These are phyloP conservation scores for Chrysogorgia sp. DNA, from an alignment of 92 coral and sea anemone species.

Conservation along the genomic window DNA sequence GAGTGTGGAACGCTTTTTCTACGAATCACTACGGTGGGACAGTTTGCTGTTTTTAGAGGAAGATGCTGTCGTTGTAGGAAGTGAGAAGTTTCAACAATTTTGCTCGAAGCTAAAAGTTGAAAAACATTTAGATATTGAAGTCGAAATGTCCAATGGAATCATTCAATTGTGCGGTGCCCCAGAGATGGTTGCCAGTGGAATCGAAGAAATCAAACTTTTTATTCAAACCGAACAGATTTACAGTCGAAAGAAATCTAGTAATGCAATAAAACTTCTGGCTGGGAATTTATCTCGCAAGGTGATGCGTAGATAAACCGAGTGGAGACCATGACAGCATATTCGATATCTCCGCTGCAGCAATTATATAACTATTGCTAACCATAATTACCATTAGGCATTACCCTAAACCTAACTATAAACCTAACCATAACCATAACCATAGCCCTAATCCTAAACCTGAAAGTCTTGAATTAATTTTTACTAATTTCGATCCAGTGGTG, in stretches of 20 bases:
- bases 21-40: neutral
- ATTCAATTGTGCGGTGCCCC: neutral
- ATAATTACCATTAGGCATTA: no score
- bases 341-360: no score
- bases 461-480: no score
- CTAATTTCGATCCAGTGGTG: no score
- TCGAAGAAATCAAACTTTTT: neutral
- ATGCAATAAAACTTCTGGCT: constrained; percentile 53
- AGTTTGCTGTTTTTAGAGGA: neutral
- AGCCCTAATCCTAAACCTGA: no score
- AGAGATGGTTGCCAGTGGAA: neutral
- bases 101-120: neutral
- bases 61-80: neutral
- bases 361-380: no score
- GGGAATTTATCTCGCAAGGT: constrained; percentile 62
- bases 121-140: neutral
- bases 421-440: no score
- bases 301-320: no score
- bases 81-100: neutral
- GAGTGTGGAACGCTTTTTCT: neutral
- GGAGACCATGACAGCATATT: no score
- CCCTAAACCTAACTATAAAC: no score
- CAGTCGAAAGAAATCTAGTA: neutral
- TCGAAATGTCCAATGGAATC: neutral
- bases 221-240: neutral